Evolutionary conservation across 2,888 invertebrate species (phyloP).

Genomic region (Plemyria rubiginata): DNA sequence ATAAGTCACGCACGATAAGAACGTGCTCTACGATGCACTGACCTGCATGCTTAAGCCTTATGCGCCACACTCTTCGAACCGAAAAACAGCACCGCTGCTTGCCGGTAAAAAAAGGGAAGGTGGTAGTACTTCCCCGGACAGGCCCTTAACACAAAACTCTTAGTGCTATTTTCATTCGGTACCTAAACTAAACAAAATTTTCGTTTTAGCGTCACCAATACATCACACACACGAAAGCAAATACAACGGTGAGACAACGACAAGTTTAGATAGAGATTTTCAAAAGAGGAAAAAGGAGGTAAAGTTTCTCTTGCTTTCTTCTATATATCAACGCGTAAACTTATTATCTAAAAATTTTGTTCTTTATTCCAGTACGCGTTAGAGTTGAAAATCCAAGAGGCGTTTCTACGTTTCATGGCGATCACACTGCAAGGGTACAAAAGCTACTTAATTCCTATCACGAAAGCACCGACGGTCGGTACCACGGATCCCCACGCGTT

Average conservation of each 20-base stretch:
- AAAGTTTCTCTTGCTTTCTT: slow-evolving; percentile 29
- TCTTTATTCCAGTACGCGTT: slow-evolving; percentile 87
- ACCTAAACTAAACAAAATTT: slow-evolving; percentile 1
- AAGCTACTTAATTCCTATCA: slow-evolving; percentile 94
- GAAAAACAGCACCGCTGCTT: too few relatives aligned
- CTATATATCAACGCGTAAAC: neutral
- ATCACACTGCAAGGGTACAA: slow-evolving; percentile 96
- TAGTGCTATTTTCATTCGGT: too few relatives aligned
- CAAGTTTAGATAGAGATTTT: slow-evolving; percentile 92
- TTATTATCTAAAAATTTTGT: slow-evolving; percentile 4
- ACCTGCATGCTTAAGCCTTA: too few relatives aligned
- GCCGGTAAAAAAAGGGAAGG: too few relatives aligned
- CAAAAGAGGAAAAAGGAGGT: slow-evolving; percentile 92
- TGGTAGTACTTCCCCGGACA: too few relatives aligned
- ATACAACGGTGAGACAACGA: slow-evolving; percentile 85
- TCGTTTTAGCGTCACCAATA: slow-evolving; percentile 71
- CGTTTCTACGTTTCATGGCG: slow-evolving; percentile 98
- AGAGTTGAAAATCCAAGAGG: slow-evolving; percentile 98
- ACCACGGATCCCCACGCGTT: slow-evolving; percentile 98
- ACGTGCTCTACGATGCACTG: too few relatives aligned
- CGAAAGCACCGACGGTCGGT: slow-evolving; percentile 95
- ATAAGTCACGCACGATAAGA: too few relatives aligned
- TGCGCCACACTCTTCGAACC: too few relatives aligned
- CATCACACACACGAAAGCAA: slow-evolving; percentile 70
- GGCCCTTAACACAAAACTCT: too few relatives aligned